phyloP scores from a whole-genome alignment of 2,797 vertebrate species.

The Balearica regulorum region DNA sequence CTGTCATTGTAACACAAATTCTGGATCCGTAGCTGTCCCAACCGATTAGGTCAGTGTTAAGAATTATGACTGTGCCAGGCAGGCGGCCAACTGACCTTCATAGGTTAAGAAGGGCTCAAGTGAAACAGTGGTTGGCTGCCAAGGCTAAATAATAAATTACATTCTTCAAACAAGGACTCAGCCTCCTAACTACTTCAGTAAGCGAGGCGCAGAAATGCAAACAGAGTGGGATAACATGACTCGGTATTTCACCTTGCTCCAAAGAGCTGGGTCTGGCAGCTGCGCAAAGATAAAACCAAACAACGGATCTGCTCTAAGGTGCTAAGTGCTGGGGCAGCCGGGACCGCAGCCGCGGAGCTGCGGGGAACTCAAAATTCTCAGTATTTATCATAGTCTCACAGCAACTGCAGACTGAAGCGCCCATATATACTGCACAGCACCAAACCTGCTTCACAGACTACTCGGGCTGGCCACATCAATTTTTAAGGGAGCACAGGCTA shows the following conservation, averaged over 20 bases:
- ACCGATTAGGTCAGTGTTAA: constrained; percentile 50
- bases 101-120: constrained; percentile 33
- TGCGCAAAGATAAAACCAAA: not conserved
- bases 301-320: not conserved
- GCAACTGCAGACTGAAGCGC: not conserved
- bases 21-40: constrained; percentile 44
- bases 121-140: not conserved
- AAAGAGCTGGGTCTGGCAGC: not conserved
- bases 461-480: not conserved
- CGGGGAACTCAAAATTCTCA: not conserved
- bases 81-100: constrained; percentile 23
- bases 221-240: not conserved
- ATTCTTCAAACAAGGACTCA: constrained; percentile 5
- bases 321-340: not conserved
- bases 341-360: not conserved
- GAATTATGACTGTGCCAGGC: constrained; percentile 34
- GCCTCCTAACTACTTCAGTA: constrained; percentile 15
- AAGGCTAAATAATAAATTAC: constrained; percentile 19
- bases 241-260: not conserved
- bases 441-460: not conserved
- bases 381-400: not conserved
- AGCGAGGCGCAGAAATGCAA: constrained; percentile 33
- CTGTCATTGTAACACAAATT: not conserved
- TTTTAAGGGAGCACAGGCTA: not conserved
- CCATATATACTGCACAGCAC: not conserved